These are phyloP conservation scores for Bactericera cockerelli DNA, from an alignment of 1,140 invertebrate genomes.

Conservation along the genomic window DNA sequence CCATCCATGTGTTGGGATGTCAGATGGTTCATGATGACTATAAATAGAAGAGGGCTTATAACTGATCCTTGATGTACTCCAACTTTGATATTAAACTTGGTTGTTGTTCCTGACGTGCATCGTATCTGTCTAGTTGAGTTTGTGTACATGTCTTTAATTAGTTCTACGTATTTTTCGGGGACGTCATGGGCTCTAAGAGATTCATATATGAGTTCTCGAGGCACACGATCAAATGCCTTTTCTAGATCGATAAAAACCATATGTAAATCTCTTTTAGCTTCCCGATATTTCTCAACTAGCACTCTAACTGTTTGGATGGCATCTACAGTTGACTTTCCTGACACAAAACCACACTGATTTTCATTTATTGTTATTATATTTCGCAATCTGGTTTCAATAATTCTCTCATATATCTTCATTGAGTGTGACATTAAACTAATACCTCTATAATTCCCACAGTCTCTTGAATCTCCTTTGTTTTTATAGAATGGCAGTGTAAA, in stretches of 20 bases:
- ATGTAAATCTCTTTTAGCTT: not conserved
- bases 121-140: not conserved
- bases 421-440: constrained; percentile 7
- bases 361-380: not conserved
- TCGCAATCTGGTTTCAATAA: not conserved
- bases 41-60: not conserved
- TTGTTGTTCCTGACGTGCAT: not conserved
- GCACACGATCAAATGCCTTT: constrained; percentile 9
- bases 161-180: not conserved
- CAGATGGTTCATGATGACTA: not conserved
- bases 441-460: constrained; percentile 8
- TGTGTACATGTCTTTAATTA: not conserved
- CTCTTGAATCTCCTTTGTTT: constrained; percentile 6
- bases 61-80: constrained; percentile 6
- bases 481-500: not conserved
- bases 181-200: not conserved
- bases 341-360: not conserved
- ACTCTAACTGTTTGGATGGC: not conserved
- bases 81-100: not conserved
- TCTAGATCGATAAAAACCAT: constrained; percentile 5
- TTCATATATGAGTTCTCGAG: not conserved
- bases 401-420: constrained; percentile 8
- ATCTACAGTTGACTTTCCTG: not conserved
- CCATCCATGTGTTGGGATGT: not conserved
- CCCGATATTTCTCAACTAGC: not conserved